A percentile compares a stretch with the other conserved stretches of the same genome.
These are phyloP conservation scores for Spilosoma lubricipeda DNA, from an alignment of 2,888 invertebrate species.

Conservation along the genomic window DNA sequence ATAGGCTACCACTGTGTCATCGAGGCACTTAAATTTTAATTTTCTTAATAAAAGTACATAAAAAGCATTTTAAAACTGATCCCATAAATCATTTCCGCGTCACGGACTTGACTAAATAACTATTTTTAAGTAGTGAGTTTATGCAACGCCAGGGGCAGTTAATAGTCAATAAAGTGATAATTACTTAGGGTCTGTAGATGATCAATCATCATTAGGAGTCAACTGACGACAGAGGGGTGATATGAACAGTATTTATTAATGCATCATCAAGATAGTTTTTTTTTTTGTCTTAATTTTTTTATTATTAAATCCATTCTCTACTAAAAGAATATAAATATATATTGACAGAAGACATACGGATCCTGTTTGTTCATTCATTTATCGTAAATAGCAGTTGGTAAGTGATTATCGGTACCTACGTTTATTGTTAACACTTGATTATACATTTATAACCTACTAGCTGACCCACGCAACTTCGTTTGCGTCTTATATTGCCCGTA, in stretches of 20 bases:
- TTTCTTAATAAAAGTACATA: slow-evolving; percentile 30
- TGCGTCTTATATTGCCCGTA: too few species aligned
- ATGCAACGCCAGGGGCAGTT: slow-evolving; percentile 48
- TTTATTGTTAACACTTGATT: too few species aligned
- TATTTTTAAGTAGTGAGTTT: slow-evolving; percentile 63
- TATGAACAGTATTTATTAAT: slow-evolving; percentile 32
- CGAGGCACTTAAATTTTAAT: background rate
- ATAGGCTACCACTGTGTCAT: too few species aligned
- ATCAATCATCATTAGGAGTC: slow-evolving; percentile 73
- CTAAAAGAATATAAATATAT: too few species aligned
- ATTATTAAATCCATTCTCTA: background rate
- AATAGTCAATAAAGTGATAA: slow-evolving; percentile 72
- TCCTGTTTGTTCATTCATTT: background rate
- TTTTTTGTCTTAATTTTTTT: slow-evolving; percentile 18
- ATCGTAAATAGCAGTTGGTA: background rate
- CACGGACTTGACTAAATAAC: slow-evolving; percentile 59
- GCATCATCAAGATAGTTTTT: slow-evolving; percentile 24
- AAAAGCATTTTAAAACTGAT: slow-evolving; percentile 39
- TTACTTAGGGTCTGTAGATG: slow-evolving; percentile 63
- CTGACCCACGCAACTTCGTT: too few species aligned
- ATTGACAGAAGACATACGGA: background rate
- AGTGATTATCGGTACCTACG: background rate
- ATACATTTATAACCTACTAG: too few species aligned
- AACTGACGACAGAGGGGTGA: slow-evolving; percentile 33
- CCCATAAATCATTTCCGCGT: slow-evolving; percentile 65